A percentile compares a stretch with the other conserved stretches of the same genome.
These are phyloP conservation scores for Drosophila peninsularis DNA, from an alignment of 2,888 invertebrate species.

Conservation along the genomic window DNA sequence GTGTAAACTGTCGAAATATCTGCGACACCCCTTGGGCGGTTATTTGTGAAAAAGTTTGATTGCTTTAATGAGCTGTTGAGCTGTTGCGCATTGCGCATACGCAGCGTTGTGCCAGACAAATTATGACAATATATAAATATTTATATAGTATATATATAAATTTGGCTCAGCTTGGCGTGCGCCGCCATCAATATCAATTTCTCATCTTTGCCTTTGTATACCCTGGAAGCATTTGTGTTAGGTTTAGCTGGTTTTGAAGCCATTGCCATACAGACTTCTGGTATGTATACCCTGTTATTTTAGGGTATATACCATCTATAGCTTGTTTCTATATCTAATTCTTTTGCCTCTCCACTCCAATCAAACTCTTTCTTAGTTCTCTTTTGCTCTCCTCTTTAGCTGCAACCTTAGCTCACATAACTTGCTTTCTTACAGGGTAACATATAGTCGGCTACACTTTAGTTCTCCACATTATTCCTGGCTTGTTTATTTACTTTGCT, in stretches of 20 bases:
- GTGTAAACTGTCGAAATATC: conserved; percentile 73
- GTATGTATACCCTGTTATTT: no score
- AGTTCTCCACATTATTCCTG: neutral
- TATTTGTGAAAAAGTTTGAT: conserved; percentile 41
- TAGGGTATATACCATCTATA: no score
- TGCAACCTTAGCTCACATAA: no score
- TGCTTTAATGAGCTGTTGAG: conserved; percentile 71
- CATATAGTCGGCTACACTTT: fast-evolving
- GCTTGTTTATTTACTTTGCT: conserved; percentile 41
- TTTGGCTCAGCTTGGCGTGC: neutral
- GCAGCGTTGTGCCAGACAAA: conserved; percentile 48
- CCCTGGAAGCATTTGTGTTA: neutral
- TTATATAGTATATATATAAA: neutral
- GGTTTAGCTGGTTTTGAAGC: no score
- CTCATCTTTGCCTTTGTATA: conserved; percentile 12
- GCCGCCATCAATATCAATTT: conserved; percentile 69
- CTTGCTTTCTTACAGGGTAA: conserved; percentile 4
- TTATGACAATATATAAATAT: conserved; percentile 54
- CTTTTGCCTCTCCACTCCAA: neutral
- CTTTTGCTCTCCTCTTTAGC: no score
- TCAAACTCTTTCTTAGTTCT: neutral
- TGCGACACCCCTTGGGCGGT: conserved; percentile 29
- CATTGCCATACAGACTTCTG: no score
- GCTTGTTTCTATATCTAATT: no score
- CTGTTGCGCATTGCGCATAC: conserved; percentile 56